Evolutionary conservation across 2,888 invertebrate species (phyloP).

Genomic region (Lacanobia oleracea): DNA sequence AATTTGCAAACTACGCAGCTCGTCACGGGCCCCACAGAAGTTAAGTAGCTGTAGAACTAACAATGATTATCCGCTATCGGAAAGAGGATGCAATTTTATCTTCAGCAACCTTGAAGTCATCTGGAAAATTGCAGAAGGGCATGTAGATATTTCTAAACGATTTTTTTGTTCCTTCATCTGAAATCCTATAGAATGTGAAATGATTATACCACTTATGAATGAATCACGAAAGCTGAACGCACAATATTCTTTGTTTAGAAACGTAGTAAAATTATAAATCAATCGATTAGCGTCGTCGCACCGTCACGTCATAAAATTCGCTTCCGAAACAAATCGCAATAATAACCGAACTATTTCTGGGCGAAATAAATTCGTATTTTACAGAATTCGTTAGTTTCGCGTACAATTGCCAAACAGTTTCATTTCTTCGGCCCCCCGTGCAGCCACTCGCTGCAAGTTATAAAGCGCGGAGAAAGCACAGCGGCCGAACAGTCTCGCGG

Average conservation of each 20-base stretch:
- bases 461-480: slow-evolving; percentile 89
- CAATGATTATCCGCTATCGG: slow-evolving; percentile 23
- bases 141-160: too few relatives aligned
- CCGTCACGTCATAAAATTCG: slow-evolving; percentile 60
- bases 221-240: slow-evolving; percentile 26
- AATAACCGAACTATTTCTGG: slow-evolving; percentile 67
- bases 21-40: slow-evolving; percentile 1
- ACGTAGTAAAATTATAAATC: slow-evolving; percentile 48
- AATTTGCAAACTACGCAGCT: background rate
- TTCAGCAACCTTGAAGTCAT: slow-evolving; percentile 35
- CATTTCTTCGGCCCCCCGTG: slow-evolving; percentile 84
- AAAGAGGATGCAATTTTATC: slow-evolving; percentile 21
- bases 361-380: slow-evolving; percentile 75
- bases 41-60: slow-evolving; percentile 6
- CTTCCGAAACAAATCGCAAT: slow-evolving; percentile 69
- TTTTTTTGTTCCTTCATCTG: background rate
- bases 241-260: slow-evolving; percentile 22
- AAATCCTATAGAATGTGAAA: slow-evolving; percentile 3
- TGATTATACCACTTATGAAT: slow-evolving; percentile 17
- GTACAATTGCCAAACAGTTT: slow-evolving; percentile 84
- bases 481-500: slow-evolving; percentile 79
- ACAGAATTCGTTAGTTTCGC: slow-evolving; percentile 80
- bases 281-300: slow-evolving; percentile 50
- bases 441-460: slow-evolving; percentile 78
- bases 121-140: slow-evolving; percentile 24